These are phyloP conservation scores for Trachelus tabidus DNA, from an alignment of 2,888 invertebrate genomes.

Conservation along the genomic window DNA sequence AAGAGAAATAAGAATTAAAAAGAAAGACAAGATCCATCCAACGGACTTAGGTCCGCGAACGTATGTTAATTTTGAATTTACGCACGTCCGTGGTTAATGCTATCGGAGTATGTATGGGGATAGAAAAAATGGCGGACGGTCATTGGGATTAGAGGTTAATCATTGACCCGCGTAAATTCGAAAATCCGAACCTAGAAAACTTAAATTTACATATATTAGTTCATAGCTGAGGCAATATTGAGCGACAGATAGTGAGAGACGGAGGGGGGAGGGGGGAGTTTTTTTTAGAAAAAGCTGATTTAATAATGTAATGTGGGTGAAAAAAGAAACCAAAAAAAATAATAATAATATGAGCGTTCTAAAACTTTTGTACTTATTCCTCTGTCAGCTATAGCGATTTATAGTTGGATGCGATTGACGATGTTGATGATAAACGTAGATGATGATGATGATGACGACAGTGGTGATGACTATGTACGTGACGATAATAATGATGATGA, in stretches of 20 bases:
- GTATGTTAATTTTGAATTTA: background rate
- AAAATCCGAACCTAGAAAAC: background rate
- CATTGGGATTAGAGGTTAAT: background rate
- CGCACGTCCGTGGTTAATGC: background rate
- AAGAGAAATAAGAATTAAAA: background rate
- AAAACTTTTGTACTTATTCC: constrained; percentile 48
- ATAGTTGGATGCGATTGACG: constrained; percentile 8
- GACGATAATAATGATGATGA: constrained; percentile 20
- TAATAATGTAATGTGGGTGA: background rate
- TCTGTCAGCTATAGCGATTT: constrained; percentile 34
- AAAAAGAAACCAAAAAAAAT: background rate
- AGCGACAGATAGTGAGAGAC: background rate
- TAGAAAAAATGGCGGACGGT: background rate
- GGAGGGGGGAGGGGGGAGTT: background rate
- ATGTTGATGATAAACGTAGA: constrained; percentile 15
- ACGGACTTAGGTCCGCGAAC: background rate
- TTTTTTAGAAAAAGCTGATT: background rate
- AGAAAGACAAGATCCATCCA: background rate
- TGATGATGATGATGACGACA: constrained; percentile 14
- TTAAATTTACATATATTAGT: background rate
- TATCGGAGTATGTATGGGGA: background rate
- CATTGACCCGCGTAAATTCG: background rate
- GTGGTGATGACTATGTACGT: constrained; percentile 13
- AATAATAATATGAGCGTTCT: constrained; percentile 17
- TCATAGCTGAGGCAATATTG: background rate